These are phyloP conservation scores for Elmis aenea DNA, from an alignment of 2,888 invertebrate genomes.

Conservation along the genomic window DNA sequence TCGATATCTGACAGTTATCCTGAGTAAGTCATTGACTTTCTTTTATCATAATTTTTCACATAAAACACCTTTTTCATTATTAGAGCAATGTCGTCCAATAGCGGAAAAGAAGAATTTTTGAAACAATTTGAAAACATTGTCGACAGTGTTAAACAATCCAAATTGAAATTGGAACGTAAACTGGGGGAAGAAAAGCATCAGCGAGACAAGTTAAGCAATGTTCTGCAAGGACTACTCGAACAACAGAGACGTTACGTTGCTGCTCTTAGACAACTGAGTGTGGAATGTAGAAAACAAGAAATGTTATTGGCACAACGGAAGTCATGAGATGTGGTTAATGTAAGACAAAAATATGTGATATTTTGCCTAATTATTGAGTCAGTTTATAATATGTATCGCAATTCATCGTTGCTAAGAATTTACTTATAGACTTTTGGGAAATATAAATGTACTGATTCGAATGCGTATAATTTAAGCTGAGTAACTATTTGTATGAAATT, in stretches of 20 bases:
- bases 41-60: conserved; percentile 4
- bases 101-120: conserved; percentile 83
- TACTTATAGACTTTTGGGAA: too few species aligned
- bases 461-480: too few species aligned
- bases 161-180: conserved; percentile 61
- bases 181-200: conserved; percentile 60
- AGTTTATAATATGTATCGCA: too few species aligned
- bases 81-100: conserved; percentile 77
- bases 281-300: conserved; percentile 69
- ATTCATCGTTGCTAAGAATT: too few species aligned
- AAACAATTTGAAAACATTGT: conserved; percentile 87
- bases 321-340: neutral
- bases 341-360: neutral
- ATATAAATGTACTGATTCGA: too few species aligned
- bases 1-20: conserved; percentile 86
- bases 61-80: too few species aligned
- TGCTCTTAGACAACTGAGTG: conserved; percentile 70
- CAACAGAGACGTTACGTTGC: conserved; percentile 72
- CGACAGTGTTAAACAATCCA: conserved; percentile 82
- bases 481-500: too few species aligned
- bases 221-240: conserved; percentile 57
- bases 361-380: too few species aligned
- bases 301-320: conserved; percentile 44
- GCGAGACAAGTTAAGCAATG: conserved; percentile 61
- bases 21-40: conserved; percentile 53